phyloP scores from a whole-genome alignment of 2,888 invertebrate species.

The Drosophila ezoana region DNA sequence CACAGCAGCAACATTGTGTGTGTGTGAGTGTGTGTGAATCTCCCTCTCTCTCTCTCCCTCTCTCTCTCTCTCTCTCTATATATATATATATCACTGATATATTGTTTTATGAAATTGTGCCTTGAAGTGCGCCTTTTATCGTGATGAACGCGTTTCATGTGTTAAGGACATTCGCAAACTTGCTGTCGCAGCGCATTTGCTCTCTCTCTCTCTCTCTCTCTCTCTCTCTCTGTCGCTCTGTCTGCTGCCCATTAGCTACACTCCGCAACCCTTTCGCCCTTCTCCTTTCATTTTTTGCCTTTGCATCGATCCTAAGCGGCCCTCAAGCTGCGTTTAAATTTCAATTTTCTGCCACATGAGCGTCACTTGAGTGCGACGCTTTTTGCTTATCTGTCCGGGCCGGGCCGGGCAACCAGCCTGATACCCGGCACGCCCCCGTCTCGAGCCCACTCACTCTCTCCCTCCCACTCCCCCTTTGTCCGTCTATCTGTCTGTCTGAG shows the following conservation, averaged over 20 bases:
- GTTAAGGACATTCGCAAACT: constrained; percentile 65
- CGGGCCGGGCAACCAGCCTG: not conserved
- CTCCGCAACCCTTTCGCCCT: not conserved
- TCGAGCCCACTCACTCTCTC: not conserved
- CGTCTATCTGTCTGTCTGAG: constrained; percentile 35
- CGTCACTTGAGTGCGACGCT: constrained; percentile 73
- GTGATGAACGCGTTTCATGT: constrained; percentile 69
- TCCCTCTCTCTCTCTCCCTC: too few relatives aligned
- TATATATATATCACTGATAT: constrained; percentile 21
- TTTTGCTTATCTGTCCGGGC: constrained; percentile 46
- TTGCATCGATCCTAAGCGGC: constrained; percentile 70
- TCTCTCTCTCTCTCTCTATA: not conserved
- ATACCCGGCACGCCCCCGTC: not conserved
- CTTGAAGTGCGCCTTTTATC: constrained; percentile 50
- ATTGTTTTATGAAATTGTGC: constrained; percentile 71
- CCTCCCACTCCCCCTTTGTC: constrained; percentile 13
- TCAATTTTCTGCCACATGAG: constrained; percentile 79
- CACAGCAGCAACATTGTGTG: constrained; percentile 50
- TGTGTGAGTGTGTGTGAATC: constrained; percentile 4
- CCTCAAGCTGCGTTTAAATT: constrained; percentile 77
- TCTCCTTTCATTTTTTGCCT: constrained; percentile 1
- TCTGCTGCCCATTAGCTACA: constrained; percentile 4
- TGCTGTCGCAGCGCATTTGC: constrained; percentile 32
- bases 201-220: not conserved
- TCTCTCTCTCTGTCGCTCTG: not conserved